These are phyloP conservation scores for Neelides sp. DNA, from an alignment of 1,140 invertebrate genomes.

Conservation along the genomic window DNA sequence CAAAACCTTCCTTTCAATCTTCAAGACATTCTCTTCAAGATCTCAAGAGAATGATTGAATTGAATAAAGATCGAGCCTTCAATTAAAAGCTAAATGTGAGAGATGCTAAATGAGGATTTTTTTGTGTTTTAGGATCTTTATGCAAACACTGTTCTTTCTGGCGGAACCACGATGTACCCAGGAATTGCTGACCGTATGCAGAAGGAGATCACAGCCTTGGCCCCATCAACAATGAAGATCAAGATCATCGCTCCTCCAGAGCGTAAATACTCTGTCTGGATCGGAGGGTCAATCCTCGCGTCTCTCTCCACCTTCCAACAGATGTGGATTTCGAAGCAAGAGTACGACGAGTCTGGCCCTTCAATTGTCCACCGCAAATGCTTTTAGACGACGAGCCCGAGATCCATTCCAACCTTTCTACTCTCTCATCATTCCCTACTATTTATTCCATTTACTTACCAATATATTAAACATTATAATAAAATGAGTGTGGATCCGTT, in stretches of 20 bases:
- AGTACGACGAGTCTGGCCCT: slow-evolving; percentile 88
- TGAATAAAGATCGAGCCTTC: no score
- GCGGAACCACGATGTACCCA: slow-evolving; percentile 94
- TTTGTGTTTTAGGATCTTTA: slow-evolving; percentile 57
- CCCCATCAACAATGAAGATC: slow-evolving; percentile 62
- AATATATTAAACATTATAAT: no score
- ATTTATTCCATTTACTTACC: no score
- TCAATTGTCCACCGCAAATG: slow-evolving; percentile 91
- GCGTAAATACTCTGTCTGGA: slow-evolving; percentile 73
- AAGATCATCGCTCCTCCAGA: slow-evolving; percentile 75
- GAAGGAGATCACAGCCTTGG: slow-evolving; percentile 62
- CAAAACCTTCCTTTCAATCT: no score
- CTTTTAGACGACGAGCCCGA: no score
- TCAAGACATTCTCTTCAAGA: no score
- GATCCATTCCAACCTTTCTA: no score
- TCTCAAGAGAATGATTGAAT: no score
- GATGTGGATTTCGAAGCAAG: slow-evolving; percentile 93
- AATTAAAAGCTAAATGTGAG: not conserved
- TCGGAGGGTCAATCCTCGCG: slow-evolving; percentile 72
- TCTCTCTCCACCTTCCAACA: slow-evolving; percentile 80
- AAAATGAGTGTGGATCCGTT: no score
- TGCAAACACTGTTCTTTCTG: slow-evolving; percentile 88
- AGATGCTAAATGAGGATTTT: not conserved
- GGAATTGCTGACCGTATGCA: slow-evolving; percentile 69
- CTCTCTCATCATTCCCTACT: no score